Base-by-base conservation (phyloP, 2,113 vertebrate genomes). In the Chloropsis cyanopogon region DNA sequence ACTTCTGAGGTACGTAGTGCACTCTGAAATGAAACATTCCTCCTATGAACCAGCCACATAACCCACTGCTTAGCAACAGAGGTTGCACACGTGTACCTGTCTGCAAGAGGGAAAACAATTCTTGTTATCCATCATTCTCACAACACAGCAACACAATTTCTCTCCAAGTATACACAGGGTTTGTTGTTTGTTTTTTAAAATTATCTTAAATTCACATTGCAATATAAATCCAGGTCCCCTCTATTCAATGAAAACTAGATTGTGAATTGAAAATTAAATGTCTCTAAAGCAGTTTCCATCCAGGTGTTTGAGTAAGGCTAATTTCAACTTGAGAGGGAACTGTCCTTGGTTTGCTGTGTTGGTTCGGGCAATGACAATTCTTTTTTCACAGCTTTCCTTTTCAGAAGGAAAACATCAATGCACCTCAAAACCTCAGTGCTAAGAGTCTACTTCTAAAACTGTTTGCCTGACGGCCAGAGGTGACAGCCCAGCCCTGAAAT, bases 21-120 rank as follows among this genome's bases (percentile, higher is more conserved):
- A 68, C 33, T 65, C 23, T 59, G n/a, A 87, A 94, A 91, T 71
- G 12, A 85, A 96, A 76, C 73, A 87, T 92, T 95, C 78, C 56
- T 95, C 39, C 44, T 41, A 37, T 24, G 35, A 70, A 52, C 3
- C 75, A 86, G 57, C 12, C 53, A 52, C 19, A 7, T 33, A 87
- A 75, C 18, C 56, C 41, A 13, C 46, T 75, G 69, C 56, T 71
- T 68, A 68, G 66, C 61, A 79, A 59, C 15, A 23, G 52, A 53
- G 41, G 39, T 5, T 78, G 28, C 46, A 53, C 8, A 2, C 1
- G 1, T 25, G 17, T 22, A 52, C 8, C 4, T 23, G 21, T 9
- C 69, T 54, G 47, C 24, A 46, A 86, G 26, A 71, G 16, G 47
- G 52, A 86, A 83, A 89, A 65, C 13, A 44, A 49, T 16, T 29